phyloP scores from a whole-genome alignment of 2,888 invertebrate genomes.

The Catocala nupta region DNA sequence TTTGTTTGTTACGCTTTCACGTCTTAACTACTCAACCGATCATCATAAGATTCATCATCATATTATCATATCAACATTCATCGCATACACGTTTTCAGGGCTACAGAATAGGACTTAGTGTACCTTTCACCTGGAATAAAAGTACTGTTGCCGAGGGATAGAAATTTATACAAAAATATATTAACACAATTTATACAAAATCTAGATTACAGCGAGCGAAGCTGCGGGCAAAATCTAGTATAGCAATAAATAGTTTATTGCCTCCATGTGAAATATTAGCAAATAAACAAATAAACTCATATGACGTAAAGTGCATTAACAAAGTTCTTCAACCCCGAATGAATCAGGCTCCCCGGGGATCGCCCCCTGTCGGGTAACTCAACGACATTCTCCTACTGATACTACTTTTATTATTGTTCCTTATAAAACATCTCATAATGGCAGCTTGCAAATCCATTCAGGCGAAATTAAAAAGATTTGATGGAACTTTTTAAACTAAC shows the following conservation, averaged over 20 bases:
- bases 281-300: constrained; percentile 48
- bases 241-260: constrained; percentile 1
- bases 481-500: constrained; percentile 14
- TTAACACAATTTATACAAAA: too few species aligned
- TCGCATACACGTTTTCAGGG: too few species aligned
- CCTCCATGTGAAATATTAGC: constrained; percentile 32
- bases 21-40: too few species aligned
- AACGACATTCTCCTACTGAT: constrained; percentile 44
- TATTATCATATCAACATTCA: too few species aligned
- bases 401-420: constrained; percentile 44
- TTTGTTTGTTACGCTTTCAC: too few species aligned
- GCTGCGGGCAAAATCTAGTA: too few species aligned
- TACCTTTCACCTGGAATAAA: too few species aligned
- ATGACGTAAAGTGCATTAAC: constrained; percentile 73
- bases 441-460: constrained; percentile 30
- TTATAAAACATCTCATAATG: constrained; percentile 35
- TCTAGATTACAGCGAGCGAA: too few species aligned
- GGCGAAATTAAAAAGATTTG: constrained; percentile 29
- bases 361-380: constrained; percentile 52
- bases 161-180: too few species aligned
- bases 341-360: constrained; percentile 57
- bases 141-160: too few species aligned
- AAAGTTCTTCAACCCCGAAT: constrained; percentile 67
- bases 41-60: too few species aligned
- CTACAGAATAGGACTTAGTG: too few species aligned